Conservation (phyloP, 1,140 invertebrate genomes). For the Cydia splendana region DNA sequence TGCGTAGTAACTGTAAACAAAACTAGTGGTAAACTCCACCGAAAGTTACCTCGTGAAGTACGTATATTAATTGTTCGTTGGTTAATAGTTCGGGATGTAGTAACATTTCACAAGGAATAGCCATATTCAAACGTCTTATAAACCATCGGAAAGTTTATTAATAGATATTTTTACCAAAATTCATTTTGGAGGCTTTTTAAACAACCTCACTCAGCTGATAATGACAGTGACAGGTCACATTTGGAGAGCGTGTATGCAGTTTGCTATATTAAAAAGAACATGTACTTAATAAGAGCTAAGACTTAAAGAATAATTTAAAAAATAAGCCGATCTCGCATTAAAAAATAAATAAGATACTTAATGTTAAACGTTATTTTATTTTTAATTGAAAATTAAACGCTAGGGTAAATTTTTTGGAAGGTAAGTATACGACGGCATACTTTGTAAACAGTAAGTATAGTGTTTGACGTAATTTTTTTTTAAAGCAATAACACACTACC, state of each 20-base stretch:
- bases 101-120: conserved; percentile 66
- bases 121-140: conserved; percentile 43
- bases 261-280: neutral
- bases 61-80: conserved; percentile 63
- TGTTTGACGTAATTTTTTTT: too few species aligned
- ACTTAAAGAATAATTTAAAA: conserved; percentile 2
- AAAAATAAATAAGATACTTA: too few species aligned
- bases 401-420: too few species aligned
- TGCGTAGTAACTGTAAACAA: conserved; percentile 29
- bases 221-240: conserved; percentile 23
- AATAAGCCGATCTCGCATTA: too few species aligned
- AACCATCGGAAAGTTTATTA: conserved; percentile 20
- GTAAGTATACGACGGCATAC: too few species aligned
- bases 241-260: neutral
- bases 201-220: conserved; percentile 17
- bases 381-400: too few species aligned
- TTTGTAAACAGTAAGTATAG: too few species aligned
- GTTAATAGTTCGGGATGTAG: conserved; percentile 66
- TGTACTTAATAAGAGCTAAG: neutral
- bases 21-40: conserved; percentile 1
- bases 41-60: conserved; percentile 63
- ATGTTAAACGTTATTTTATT: too few species aligned
- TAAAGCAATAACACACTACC: too few species aligned
- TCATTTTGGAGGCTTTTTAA: conserved; percentile 17
- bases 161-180: neutral